phyloP scores from a whole-genome alignment of 64 coral and sea anemone genomes.

The Stichodactyla helianthus region DNA sequence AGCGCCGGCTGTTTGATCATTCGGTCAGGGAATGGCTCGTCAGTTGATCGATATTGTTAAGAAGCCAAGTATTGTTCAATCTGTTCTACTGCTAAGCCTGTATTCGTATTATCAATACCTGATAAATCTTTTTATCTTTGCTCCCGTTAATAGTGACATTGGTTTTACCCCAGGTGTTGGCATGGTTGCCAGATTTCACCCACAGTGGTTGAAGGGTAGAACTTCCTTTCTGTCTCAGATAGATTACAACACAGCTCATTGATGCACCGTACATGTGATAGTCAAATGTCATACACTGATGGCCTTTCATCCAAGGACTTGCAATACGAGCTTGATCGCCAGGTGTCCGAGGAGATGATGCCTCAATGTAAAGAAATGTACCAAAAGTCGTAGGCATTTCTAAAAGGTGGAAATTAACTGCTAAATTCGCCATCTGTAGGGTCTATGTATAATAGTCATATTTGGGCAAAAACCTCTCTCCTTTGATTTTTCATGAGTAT shows the following conservation, averaged over 20 bases:
- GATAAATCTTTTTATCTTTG: background rate
- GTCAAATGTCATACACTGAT: slow-evolving; percentile 30
- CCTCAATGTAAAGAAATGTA: slow-evolving; percentile 28
- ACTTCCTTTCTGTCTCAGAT: background rate
- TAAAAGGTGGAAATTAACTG: background rate
- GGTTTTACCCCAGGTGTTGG: background rate
- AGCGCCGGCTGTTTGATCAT: too few relatives aligned
- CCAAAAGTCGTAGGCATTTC: background rate
- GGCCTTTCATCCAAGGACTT: slow-evolving; percentile 26
- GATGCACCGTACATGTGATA: slow-evolving; percentile 42
- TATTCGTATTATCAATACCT: background rate
- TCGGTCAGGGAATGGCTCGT: too few relatives aligned
- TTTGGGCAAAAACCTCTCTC: too few relatives aligned
- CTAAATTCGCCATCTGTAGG: too few relatives aligned
- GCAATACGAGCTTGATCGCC: slow-evolving; percentile 28
- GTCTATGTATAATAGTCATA: too few relatives aligned
- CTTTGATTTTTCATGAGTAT: too few relatives aligned
- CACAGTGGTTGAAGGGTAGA: background rate
- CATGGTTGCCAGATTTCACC: slow-evolving; percentile 15
- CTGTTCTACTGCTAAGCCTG: background rate
- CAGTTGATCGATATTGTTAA: too few relatives aligned
- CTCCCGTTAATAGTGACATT: background rate
- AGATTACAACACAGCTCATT: slow-evolving; percentile 42
- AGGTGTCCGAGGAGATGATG: slow-evolving; percentile 1
- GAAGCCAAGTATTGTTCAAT: too few relatives aligned